Evolutionary conservation across 2,888 invertebrate genomes (phyloP).

Genomic region (Agonopterix alstromeriana): DNA sequence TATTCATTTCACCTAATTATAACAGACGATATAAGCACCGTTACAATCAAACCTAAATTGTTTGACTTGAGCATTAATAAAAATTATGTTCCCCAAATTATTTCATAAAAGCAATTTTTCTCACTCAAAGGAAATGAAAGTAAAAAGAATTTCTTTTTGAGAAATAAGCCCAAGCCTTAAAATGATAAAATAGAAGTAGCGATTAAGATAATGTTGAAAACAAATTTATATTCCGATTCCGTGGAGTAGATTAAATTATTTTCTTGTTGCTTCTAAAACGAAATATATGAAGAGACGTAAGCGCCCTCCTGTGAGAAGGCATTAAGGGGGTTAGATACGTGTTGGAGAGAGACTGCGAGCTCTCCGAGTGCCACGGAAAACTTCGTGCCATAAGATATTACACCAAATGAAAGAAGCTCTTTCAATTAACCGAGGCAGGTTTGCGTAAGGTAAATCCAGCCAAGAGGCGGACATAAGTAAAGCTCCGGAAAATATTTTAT

Average conservation of each 20-base stretch:
- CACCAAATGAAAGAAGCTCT: constrained; percentile 68
- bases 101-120: constrained; percentile 23
- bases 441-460: constrained; percentile 61
- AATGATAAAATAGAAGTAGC: constrained; percentile 51
- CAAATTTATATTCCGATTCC: constrained; percentile 64
- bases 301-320: constrained; percentile 40
- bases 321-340: constrained; percentile 40
- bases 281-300: constrained; percentile 39
- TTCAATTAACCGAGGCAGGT: constrained; percentile 70
- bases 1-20: constrained; percentile 5
- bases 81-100: too few species aligned
- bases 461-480: constrained; percentile 42
- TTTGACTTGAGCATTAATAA: too few species aligned
- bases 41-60: too few species aligned
- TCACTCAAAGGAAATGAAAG: constrained; percentile 31
- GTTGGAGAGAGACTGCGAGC: constrained; percentile 45
- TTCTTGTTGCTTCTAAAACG: constrained; percentile 57
- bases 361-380: constrained; percentile 33
- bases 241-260: constrained; percentile 63
- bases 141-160: constrained; percentile 30
- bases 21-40: neutral
- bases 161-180: constrained; percentile 37
- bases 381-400: constrained; percentile 64
- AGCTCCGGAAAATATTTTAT: constrained; percentile 37
- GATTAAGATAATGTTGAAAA: constrained; percentile 62